phyloP scores from a whole-genome alignment of 2,113 vertebrate species.

The Cynoglossus semilaevis region DNA sequence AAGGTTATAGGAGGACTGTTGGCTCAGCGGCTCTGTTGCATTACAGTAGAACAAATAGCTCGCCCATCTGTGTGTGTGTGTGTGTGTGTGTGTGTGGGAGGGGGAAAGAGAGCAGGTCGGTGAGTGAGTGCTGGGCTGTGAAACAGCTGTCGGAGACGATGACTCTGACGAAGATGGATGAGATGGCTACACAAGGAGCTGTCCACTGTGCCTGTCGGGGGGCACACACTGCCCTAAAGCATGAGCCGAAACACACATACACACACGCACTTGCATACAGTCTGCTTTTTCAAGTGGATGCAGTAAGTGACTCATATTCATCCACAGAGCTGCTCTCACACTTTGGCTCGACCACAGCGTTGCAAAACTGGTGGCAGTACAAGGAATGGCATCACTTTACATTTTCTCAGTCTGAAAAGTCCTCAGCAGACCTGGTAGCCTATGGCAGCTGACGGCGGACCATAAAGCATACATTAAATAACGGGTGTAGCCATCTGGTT shows the following conservation, averaged over 20 bases:
- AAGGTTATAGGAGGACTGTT: constrained; percentile 33
- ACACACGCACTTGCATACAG: neutral
- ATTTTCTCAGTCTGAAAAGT: constrained; percentile 64
- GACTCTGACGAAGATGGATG: constrained; percentile 72
- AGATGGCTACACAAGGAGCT: constrained; percentile 44
- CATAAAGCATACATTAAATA: constrained; percentile 4
- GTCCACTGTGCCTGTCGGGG: constrained; percentile 31
- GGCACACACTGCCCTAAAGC: constrained; percentile 28
- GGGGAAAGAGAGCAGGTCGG: constrained; percentile 51
- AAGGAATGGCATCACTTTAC: constrained; percentile 33
- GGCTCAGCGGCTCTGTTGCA: constrained; percentile 28
- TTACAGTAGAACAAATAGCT: constrained; percentile 47
- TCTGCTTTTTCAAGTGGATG: neutral
- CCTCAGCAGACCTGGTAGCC: constrained; percentile 41
- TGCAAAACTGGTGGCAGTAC: constrained; percentile 50
- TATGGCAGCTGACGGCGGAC: constrained; percentile 50
- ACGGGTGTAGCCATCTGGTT: too few species aligned
- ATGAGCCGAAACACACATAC: constrained; percentile 10
- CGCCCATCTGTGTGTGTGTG: neutral
- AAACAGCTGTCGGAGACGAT: constrained; percentile 68
- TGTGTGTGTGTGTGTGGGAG: constrained; percentile 8
- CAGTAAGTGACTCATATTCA: neutral
- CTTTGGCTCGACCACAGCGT: constrained; percentile 1
- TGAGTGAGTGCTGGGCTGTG: constrained; percentile 58
- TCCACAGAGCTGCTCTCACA: constrained; percentile 2